Base-by-base conservation (phyloP, 2,888 invertebrate genomes). In the Dolomedes plantarius region DNA sequence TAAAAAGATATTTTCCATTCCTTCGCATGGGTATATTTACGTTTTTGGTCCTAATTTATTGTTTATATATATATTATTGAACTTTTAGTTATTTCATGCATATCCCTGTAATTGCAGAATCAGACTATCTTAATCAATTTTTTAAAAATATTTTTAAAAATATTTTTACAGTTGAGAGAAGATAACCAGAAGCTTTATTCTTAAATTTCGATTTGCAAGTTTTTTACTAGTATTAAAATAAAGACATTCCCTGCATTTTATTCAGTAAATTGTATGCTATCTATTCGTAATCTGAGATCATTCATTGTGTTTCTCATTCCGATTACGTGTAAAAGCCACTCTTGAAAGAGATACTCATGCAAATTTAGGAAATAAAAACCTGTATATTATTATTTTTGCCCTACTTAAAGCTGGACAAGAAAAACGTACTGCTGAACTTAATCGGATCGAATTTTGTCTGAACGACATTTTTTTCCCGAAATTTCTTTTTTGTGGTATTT, bases 331-430 rank as follows among this genome's bases (percentile, higher is more conserved):
- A 56, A 56, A 56, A 56, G 23, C 19, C 23, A 5, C 56, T 56
- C 19, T 56, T 23, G 56, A 56, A 56, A 56, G 23, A 23, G 56
- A 56, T 23, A 56, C 56, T 5, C 23, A 56, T 56, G 56, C 56
- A 23, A 56, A 56, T 56, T 19, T 5, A 1, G 56, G 56, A 56
- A 56, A 23, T 56, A 5, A 56, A 46, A 56, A 56, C 56, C 56
- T 56, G 6, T 56, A 56, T 23, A 23, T 56, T 56, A 56, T 56
- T 56, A 56, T 56, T 56, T 56, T 56, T 56, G 56, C 56, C 56
- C 56, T 11, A 56, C 56, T 56, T 56, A 56, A n/a, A 23, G 19
- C 56, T 23, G 56, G 7, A 56, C 1, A 56, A 23, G 56, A 56
- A 23, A 56, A 56, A 56, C 16, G 56, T 16, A 56, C 23, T 56